Evolutionary conservation across 1,140 invertebrate genomes (phyloP).

Genomic region (Nymphalis io): DNA sequence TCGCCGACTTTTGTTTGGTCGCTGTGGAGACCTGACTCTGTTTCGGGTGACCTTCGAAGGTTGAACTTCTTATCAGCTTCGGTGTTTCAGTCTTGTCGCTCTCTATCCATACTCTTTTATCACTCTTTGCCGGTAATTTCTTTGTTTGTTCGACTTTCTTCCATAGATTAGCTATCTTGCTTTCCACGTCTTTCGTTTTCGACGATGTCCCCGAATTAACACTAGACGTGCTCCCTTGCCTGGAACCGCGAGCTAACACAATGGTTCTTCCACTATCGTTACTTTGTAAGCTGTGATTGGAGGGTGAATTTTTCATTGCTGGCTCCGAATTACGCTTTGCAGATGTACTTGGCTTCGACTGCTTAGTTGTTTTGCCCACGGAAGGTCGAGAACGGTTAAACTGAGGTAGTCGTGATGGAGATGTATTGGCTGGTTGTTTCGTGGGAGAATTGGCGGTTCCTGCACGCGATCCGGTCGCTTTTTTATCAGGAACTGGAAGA

Average conservation of each 20-base stretch:
- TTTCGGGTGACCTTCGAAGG: conserved; percentile 85
- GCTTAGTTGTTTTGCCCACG: conserved; percentile 49
- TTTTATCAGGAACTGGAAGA: conserved; percentile 74
- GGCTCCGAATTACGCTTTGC: conserved; percentile 51
- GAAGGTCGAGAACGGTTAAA: conserved; percentile 62
- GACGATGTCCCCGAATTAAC: conserved; percentile 82
- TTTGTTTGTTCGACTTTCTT: conserved; percentile 91
- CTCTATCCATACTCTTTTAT: conserved; percentile 85
- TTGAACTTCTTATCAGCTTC: conserved; percentile 85
- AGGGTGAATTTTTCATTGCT: conserved; percentile 75
- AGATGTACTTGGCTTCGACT: conserved; percentile 54
- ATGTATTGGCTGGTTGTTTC: conserved; percentile 63
- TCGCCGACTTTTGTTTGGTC: conserved; percentile 75
- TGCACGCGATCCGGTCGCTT: conserved; percentile 56
- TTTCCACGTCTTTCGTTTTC: conserved; percentile 87
- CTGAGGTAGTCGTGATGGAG: conserved; percentile 76
- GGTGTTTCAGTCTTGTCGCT: conserved; percentile 69
- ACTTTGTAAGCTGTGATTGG: conserved; percentile 82
- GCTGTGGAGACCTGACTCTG: conserved; percentile 52
- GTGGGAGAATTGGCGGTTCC: conserved; percentile 60
- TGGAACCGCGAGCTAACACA: conserved; percentile 67
- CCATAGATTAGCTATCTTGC: conserved; percentile 94
- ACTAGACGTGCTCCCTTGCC: conserved; percentile 82
- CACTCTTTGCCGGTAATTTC: conserved; percentile 82
- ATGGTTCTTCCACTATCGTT: conserved; percentile 78